Base-by-base conservation (phyloP, 2,797 vertebrate species). In the Anguilla pacifica region DNA sequence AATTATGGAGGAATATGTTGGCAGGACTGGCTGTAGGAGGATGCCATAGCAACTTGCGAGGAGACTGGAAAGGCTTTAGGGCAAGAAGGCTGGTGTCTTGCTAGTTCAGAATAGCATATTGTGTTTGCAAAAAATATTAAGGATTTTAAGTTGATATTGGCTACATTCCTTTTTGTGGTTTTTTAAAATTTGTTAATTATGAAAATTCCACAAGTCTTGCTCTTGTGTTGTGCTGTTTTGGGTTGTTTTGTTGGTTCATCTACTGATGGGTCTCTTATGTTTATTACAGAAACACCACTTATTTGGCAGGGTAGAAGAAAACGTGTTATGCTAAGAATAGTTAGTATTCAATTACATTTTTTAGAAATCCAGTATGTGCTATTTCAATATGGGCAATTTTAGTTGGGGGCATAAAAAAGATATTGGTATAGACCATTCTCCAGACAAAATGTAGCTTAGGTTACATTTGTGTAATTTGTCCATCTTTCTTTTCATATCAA, bases 21-120 rank as follows among this genome's bases (percentile, higher is more conserved):
- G 19, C 43, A 49, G 9, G 77, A 43, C 35, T 22, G 22, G 70
- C 28, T 28, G 70, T 77, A 77, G 72, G 35, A 77, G 72, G 31
- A 77, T 77, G 72, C 35, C 31, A 77, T 77, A 77, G 72, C 72
- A 77, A 39, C 72, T 5, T 43, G 72, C 72, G 19, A 77, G 72
- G 72, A 77, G 72, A 77, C 72, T 77, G 35, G 72, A 77, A 19
- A 77, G 72, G 72, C 72, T 77, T 77, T 77, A 77, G 72, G 72
- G 72, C 72, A 77, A 3, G 72, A 39, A 77, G 35, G 10, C 72
- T 11, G 70, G 28, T 72, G 70, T 35, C 28, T 72, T 19, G 28
- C 28, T 77, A 39, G 35, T 77, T 77, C 9, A 77, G 72, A 31
- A 35, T 6, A 17, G 72, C 28, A 77, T 77, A 77, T 39, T 77